phyloP scores from a whole-genome alignment of 2,888 invertebrate genomes.

The Phragmatobia fuliginosa region DNA sequence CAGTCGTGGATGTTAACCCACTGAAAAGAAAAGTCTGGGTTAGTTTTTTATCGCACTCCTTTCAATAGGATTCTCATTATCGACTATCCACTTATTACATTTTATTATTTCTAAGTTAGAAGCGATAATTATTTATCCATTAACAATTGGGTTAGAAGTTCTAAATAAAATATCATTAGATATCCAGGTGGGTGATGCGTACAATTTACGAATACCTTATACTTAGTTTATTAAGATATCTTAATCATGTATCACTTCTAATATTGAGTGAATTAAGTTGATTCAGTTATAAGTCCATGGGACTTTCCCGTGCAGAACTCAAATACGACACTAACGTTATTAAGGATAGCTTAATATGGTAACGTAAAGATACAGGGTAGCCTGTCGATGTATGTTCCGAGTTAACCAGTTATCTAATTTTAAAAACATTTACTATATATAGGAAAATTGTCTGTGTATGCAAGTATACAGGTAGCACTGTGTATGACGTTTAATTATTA shows the following conservation, averaged over 20 bases:
- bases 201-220: not conserved
- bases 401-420: not conserved
- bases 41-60: not conserved
- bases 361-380: not conserved
- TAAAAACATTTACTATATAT: constrained; percentile 2
- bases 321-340: not conserved
- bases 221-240: not conserved
- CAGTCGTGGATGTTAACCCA: constrained; percentile 81
- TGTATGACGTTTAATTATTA: constrained; percentile 30
- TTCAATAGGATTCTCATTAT: not conserved
- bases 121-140: not conserved
- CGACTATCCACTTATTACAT: not conserved
- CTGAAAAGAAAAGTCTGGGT: constrained; percentile 76
- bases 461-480: no score
- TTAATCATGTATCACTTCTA: not conserved
- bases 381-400: not conserved
- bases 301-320: not conserved
- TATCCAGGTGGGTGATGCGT: not conserved
- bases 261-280: not conserved
- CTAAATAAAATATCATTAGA: not conserved
- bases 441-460: not conserved
- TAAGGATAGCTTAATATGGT: not conserved
- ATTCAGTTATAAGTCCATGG: not conserved
- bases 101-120: no score
- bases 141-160: not conserved